Conservation (phyloP, 2,888 invertebrate genomes). For the Rhagonycha fulva region DNA sequence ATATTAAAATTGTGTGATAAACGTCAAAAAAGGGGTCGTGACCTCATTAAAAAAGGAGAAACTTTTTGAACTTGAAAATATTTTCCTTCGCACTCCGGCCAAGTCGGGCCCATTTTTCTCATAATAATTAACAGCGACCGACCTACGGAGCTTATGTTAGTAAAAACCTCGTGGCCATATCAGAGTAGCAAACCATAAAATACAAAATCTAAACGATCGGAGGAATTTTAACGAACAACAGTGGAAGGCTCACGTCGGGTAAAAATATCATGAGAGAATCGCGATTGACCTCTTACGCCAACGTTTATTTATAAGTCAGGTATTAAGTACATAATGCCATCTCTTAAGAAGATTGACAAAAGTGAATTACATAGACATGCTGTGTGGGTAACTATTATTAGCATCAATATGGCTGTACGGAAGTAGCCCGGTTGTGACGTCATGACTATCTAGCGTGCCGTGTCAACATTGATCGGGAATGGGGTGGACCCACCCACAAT, state of each 20-base stretch:
- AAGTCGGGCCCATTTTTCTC: background rate
- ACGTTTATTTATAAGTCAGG: background rate
- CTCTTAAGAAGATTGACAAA: conserved; percentile 27
- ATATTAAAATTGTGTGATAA: background rate
- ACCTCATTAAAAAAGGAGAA: background rate
- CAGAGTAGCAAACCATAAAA: background rate
- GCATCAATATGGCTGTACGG: conserved; percentile 42
- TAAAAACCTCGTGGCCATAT: background rate
- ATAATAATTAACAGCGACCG: background rate
- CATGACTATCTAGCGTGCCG: conserved; percentile 48
- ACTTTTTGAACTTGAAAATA: background rate
- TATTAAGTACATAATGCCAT: conserved; percentile 23
- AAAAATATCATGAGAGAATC: background rate
- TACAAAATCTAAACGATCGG: background rate
- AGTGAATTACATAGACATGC: conserved; percentile 22
- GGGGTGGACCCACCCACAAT: conserved; percentile 40
- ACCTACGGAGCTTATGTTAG: too few species aligned
- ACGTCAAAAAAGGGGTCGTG: background rate
- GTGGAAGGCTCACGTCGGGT: background rate
- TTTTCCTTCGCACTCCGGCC: background rate
- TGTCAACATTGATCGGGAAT: conserved; percentile 52
- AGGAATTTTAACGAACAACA: conserved; percentile 7
- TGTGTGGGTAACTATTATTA: conserved; percentile 26
- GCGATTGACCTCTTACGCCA: conserved; percentile 15
- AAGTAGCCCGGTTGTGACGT: conserved; percentile 40